Base-by-base conservation (phyloP, 2,888 invertebrate species). In the Plebejus melissa region DNA sequence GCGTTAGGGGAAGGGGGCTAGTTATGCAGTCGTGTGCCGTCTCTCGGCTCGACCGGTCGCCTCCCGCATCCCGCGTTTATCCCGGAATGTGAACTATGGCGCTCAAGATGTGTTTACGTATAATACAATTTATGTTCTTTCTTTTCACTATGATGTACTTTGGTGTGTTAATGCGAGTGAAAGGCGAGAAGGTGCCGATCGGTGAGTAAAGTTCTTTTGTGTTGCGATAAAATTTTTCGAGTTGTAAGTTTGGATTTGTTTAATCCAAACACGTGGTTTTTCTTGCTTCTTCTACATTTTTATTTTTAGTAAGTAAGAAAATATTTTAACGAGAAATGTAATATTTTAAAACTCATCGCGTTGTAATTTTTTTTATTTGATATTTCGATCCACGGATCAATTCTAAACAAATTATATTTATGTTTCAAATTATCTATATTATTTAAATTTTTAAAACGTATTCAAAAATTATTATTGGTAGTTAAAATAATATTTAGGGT, bases 1-100 rank as follows among this genome's bases (percentile, higher is more conserved):
- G 32, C 65, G 32, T 13, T 5, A 36, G 65, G 16, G 32, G 65
- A 32, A 32, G 86, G 86, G 82, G 84, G 86, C 81, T 77, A 77
- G 86, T 84, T 85, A 82, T 80, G 81, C 87, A 91, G 90, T 90
- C 88, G 87, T 82, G 81, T 85, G 87, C 83, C 88, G 77, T 77
- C 82, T 80, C 79, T 77, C 79, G 79, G 77, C 77, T 79, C 74
- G 65, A 65, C 1, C 78, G 78, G 82, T 81, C 78, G 79, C 76
- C 78, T 77, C 75, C 65, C 65, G 36, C 11, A 65, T 16, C 13
- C 32, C 32, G 65, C 32, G 32, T 13, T 5, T 16, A 60, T 22
- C 7, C 7, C 65, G 65, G 65, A 11, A 65, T 65, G 65, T 65
- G 74, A 74, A 83, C 77, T 78, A 88, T 86, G 85, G 80, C 83